Evolutionary conservation across 2,797 vertebrate species (phyloP), one percentile per base, ranked within the genome.

Genomic region (Sphenopsis melanotis): DNA sequence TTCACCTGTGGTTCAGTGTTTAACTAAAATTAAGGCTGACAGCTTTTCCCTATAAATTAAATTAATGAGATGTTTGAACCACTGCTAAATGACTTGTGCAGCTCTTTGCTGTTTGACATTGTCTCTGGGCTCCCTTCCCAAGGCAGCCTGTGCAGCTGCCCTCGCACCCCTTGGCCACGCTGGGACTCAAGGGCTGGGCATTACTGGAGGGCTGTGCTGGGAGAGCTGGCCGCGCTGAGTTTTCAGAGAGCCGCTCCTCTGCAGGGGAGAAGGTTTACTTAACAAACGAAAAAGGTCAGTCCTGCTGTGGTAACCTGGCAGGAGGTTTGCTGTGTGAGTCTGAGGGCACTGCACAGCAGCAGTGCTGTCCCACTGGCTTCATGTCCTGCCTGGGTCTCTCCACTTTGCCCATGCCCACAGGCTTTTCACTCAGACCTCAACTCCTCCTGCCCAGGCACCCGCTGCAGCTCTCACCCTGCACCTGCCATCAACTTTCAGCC

Each of bases 31-130:
- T 44, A 92, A 94, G 87, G 68, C 78, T 96, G 97, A 96, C 93
- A 96, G 85, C 66, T 97, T 93, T 97, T 93, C 92, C 87, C 66
- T 93, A 87, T 94, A 95, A 96, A 97, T 97, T 87, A 97, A 88
- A 96, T 90, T 97, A 97, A 97, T 95, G 93, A 96, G 88, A 69
- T 93, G 64, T 89, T 96, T 95, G 93, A 96, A 95, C 23, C 92
- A 29, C 61, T 84, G 76, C 47, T 92, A 69, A 92, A 87, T 53
- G 55, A 69, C 90, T 93, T 84, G 80, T 41, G 41, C 49, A 39
- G 66, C 21, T 82, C 72, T 82, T 72, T 68, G 65, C 52, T 74
- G 60, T 89, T 79, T 42, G 66, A 23, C 78, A 20, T 44, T 46
- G 46, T 81, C 30, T 34, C 63, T 9, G 16, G 12, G 42, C 52